A percentile compares a stretch with the other conserved stretches of the same genome.
Evolutionary conservation across 1,140 invertebrate species (phyloP).

Genomic region (Euschistus heros): DNA sequence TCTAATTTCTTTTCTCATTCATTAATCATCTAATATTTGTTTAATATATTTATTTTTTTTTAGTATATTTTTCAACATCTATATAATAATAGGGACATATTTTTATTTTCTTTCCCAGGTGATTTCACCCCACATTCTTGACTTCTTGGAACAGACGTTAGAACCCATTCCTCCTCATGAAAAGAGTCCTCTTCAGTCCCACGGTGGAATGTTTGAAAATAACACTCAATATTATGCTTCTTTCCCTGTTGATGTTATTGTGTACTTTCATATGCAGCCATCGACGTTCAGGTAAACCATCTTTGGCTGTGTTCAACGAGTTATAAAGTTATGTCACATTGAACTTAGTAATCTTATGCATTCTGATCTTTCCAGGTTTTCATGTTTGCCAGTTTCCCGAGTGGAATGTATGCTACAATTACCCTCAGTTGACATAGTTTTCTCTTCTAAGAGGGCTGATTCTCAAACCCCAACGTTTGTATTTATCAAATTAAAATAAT

Average conservation of each 20-base stretch:
- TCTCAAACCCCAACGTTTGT: conserved; percentile 29
- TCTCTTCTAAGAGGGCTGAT: conserved; percentile 79
- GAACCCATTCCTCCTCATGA: conserved; percentile 70
- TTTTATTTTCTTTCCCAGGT: conserved; percentile 33
- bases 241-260: conserved; percentile 96
- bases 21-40: too few species aligned
- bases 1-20: too few species aligned
- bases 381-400: conserved; percentile 86
- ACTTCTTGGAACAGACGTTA: conserved; percentile 87
- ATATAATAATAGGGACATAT: too few species aligned
- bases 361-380: conserved; percentile 48
- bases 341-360: too few species aligned
- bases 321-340: background rate
- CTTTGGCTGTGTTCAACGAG: background rate
- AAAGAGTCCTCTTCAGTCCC: conserved; percentile 20
- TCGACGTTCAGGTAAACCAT: conserved; percentile 59
- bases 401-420: conserved; percentile 94
- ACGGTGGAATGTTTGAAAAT: conserved; percentile 44
- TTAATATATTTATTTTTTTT: too few species aligned
- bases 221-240: conserved; percentile 53
- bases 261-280: conserved; percentile 96
- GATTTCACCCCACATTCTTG: conserved; percentile 86
- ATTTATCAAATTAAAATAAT: background rate
- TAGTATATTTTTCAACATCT: too few species aligned
- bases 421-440: conserved; percentile 73